A percentile compares a stretch with the other conserved stretches of the same genome.
phyloP scores from a whole-genome alignment of 2,797 vertebrate genomes.

The Trachops cirrhosus region DNA sequence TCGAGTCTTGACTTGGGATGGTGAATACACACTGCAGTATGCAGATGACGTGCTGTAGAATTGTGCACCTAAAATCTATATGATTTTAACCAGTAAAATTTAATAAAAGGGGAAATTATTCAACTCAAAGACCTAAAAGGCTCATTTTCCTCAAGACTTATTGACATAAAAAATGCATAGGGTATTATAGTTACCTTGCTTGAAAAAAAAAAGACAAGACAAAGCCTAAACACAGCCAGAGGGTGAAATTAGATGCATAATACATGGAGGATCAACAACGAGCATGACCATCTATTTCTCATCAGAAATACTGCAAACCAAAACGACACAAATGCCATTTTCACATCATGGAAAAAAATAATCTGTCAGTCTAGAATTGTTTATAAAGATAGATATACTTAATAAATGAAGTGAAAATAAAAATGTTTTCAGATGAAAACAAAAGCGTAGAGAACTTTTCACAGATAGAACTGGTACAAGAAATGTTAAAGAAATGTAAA shows the following conservation, averaged over 20 bases:
- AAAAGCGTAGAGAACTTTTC: not conserved
- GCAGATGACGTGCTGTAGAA: no score
- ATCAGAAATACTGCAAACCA: not conserved
- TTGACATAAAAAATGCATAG: not conserved
- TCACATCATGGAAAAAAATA: not conserved
- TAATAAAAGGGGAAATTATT: not conserved
- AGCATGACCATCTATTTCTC: not conserved
- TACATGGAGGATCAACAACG: not conserved
- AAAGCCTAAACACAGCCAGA: not conserved
- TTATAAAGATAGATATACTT: not conserved
- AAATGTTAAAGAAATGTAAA: not conserved
- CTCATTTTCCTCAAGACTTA: not conserved
- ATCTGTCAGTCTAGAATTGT: not conserved
- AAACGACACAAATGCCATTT: not conserved
- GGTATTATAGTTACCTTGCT: not conserved
- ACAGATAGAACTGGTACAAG: not conserved
- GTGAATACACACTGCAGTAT: no score
- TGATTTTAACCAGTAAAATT: no score
- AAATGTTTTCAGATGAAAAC: not conserved
- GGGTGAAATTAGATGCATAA: not conserved
- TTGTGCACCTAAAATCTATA: no score
- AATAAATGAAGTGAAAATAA: not conserved
- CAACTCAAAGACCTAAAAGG: not conserved
- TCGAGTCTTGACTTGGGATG: no score
- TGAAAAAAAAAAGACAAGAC: not conserved